Evolutionary conservation across 2,797 vertebrate species (phyloP).

Genomic region (Thamnophis elegans): DNA sequence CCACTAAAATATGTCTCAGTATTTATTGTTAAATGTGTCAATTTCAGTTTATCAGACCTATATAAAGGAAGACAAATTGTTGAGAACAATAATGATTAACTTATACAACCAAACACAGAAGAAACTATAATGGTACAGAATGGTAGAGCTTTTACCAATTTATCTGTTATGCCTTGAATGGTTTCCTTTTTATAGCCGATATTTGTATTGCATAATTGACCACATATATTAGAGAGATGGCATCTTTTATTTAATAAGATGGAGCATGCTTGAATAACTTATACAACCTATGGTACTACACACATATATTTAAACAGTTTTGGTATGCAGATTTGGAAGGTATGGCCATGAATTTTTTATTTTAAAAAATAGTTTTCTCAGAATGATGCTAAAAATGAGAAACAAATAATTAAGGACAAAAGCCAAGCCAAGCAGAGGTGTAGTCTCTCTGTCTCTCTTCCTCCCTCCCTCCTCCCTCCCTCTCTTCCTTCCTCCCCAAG

Average conservation of each 20-base stretch:
- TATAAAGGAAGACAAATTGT: background rate
- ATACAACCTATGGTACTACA: background rate
- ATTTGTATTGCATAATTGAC: background rate
- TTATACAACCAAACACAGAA: background rate
- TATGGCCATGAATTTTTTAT: constrained; percentile 4
- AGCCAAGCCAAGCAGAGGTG: background rate
- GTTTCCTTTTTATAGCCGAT: background rate
- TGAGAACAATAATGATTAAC: background rate
- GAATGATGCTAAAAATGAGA: constrained; percentile 15
- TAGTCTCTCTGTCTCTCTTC: background rate
- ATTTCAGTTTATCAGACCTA: background rate
- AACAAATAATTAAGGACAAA: background rate
- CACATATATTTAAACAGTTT: background rate
- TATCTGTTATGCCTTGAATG: background rate
- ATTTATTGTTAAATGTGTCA: background rate
- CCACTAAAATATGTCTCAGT: background rate
- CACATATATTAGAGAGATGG: background rate
- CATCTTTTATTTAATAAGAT: background rate
- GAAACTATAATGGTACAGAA: background rate
- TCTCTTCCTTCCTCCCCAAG: background rate
- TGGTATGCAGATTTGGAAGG: background rate
- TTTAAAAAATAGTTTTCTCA: background rate
- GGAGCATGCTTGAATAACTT: background rate
- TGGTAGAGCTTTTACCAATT: background rate
- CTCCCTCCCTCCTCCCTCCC: no score